A percentile compares a stretch with the other conserved stretches of the same genome.
These are phyloP conservation scores for Callopanchax toddi DNA, from an alignment of 2,113 vertebrate genomes.

Conservation along the genomic window DNA sequence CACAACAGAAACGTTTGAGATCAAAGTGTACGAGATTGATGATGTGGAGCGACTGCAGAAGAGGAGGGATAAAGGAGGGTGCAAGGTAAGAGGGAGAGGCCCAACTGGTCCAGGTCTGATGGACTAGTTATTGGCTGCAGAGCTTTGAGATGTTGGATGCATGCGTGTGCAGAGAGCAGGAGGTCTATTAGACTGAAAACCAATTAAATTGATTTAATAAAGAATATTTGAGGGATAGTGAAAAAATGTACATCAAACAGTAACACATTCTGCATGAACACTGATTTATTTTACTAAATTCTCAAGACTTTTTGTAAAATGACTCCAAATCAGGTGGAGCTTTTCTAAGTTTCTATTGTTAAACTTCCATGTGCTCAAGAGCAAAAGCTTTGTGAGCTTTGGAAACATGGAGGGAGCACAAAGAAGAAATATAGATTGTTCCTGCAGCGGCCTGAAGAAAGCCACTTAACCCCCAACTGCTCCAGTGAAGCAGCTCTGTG, in stretches of 20 bases:
- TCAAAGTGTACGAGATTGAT: conserved; percentile 99
- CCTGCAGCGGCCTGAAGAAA: conserved; percentile 45
- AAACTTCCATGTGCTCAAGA: conserved; percentile 46
- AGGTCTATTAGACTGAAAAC: conserved; percentile 18
- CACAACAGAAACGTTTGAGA: conserved; percentile 90
- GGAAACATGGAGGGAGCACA: conserved; percentile 31
- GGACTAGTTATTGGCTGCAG: background rate
- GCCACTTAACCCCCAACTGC: conserved; percentile 55
- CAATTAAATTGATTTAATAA: conserved; percentile 37
- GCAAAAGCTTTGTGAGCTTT: conserved; percentile 37
- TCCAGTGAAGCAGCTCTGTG: conserved; percentile 50
- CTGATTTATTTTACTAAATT: conserved; percentile 8
- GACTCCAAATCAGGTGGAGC: conserved; percentile 31
- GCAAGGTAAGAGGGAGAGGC: conserved; percentile 85
- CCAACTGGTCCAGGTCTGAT: too few relatives aligned
- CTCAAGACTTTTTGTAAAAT: conserved; percentile 21
- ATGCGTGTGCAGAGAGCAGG: conserved; percentile 15
- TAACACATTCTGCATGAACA: background rate
- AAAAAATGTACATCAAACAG: too few relatives aligned
- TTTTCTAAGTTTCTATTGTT: conserved; percentile 21
- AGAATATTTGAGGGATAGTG: too few relatives aligned
- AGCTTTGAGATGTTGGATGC: background rate
- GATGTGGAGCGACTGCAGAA: conserved; percentile 94
- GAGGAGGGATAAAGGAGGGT: conserved; percentile 80
- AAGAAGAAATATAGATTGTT: conserved; percentile 65